phyloP scores from a whole-genome alignment of 2,113 vertebrate species.

The Perognathus longimembris region DNA sequence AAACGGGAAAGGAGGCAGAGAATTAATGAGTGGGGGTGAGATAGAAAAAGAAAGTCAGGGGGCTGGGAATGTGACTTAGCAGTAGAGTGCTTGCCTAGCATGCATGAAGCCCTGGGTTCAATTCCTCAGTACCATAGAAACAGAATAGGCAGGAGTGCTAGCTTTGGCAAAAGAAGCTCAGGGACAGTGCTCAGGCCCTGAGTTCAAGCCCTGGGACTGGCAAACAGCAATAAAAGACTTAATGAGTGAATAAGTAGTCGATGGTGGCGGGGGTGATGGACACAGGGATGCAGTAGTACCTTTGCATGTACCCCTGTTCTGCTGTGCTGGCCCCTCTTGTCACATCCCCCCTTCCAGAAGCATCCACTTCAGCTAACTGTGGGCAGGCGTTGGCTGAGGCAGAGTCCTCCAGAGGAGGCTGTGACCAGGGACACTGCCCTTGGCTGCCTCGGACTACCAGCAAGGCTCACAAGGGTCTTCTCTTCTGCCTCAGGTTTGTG shows the following conservation, averaged over 20 bases:
- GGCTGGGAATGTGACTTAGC: too few species aligned
- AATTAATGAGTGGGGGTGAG: too few species aligned
- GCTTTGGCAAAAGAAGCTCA: too few species aligned
- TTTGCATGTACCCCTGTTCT: not conserved
- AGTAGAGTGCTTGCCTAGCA: too few species aligned
- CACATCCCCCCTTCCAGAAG: not conserved
- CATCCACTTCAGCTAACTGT: not conserved
- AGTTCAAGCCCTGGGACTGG: too few species aligned
- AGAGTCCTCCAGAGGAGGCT: not conserved
- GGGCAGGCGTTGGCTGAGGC: not conserved
- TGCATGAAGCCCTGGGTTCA: too few species aligned
- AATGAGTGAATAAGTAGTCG: not conserved
- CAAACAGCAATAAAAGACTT: too few species aligned
- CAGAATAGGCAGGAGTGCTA: too few species aligned
- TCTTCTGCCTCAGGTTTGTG: conserved; percentile 90
- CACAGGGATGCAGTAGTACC: not conserved
- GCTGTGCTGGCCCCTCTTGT: not conserved
- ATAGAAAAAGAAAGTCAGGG: too few species aligned
- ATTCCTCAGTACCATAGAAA: too few species aligned
- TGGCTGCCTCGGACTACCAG: not conserved
- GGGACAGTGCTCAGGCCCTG: too few species aligned
- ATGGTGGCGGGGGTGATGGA: not conserved
- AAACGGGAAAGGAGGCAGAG: not conserved
- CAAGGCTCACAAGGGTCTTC: not conserved
- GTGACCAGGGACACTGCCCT: not conserved